Conservation (phyloP, 92 coral and sea anemone genomes). For the Micromussa lordhowensis region DNA sequence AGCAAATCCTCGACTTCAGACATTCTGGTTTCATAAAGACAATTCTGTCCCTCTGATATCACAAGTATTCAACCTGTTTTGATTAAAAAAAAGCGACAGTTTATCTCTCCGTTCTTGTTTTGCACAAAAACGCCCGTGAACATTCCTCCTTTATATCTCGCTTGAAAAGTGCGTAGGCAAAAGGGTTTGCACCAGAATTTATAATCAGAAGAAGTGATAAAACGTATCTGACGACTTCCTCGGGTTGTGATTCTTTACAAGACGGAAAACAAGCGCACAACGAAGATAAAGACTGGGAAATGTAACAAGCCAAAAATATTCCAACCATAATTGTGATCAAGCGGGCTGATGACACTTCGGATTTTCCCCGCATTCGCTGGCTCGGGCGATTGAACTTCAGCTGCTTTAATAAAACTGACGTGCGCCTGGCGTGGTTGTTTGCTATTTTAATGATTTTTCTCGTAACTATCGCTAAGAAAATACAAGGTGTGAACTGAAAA, state of each 20-base stretch:
- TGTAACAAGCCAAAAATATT: slow-evolving; percentile 20
- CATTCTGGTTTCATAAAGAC: not conserved
- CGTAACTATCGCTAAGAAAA: slow-evolving; percentile 1
- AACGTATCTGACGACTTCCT: not conserved
- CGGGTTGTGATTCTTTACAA: slow-evolving; percentile 14
- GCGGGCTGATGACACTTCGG: slow-evolving; percentile 30
- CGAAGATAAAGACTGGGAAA: slow-evolving; percentile 11
- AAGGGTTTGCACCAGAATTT: slow-evolving; percentile 34
- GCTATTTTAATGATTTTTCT: slow-evolving; percentile 21
- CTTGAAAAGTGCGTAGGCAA: slow-evolving; percentile 21
- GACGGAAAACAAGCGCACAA: slow-evolving; percentile 2
- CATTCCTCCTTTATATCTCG: slow-evolving; percentile 20
- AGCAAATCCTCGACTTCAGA: not conserved
- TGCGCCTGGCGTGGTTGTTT: slow-evolving; percentile 13
- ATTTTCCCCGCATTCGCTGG: not conserved
- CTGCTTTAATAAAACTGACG: not conserved
- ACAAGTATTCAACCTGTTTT: not conserved
- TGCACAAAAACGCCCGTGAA: not conserved
- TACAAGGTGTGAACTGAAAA: slow-evolving; percentile 26
- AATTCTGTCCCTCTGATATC: not conserved
- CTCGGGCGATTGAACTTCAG: slow-evolving; percentile 16
- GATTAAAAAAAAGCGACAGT: not conserved
- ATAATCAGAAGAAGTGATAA: slow-evolving; percentile 1
- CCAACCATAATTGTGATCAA: slow-evolving; percentile 4
- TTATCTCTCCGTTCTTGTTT: not conserved